phyloP scores from a whole-genome alignment of 2,888 invertebrate genomes.

The Polymixis lichenea region DNA sequence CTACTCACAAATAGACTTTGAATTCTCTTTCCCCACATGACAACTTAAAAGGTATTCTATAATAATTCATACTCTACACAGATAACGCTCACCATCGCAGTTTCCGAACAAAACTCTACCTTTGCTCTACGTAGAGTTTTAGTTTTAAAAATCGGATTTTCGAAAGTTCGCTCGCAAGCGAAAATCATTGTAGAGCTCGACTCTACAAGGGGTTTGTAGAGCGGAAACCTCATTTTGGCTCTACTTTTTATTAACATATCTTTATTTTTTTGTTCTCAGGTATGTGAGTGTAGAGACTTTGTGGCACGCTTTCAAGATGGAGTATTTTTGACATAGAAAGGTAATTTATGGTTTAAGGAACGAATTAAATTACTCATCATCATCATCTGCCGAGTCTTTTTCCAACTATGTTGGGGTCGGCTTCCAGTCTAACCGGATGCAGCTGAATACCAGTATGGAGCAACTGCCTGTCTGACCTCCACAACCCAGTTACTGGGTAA shows the following conservation, averaged over 20 bases:
- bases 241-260: constrained; percentile 52
- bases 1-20: background rate
- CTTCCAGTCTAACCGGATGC: too few species aligned
- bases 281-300: constrained; percentile 44
- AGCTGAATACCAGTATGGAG: too few species aligned
- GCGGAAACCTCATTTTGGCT: constrained; percentile 56
- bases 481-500: too few species aligned
- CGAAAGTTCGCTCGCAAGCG: constrained; percentile 39
- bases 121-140: constrained; percentile 36
- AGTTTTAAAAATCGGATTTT: constrained; percentile 54
- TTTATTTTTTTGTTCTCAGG: constrained; percentile 62
- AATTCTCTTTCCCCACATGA: background rate
- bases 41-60: background rate
- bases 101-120: constrained; percentile 46
- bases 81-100: constrained; percentile 14
- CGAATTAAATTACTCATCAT: background rate
- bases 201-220: constrained; percentile 53
- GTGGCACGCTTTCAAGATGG: constrained; percentile 5
- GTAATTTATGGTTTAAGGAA: constrained; percentile 26
- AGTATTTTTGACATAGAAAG: constrained; percentile 11
- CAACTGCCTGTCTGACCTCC: too few species aligned
- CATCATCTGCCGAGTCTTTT: too few species aligned
- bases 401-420: too few species aligned
- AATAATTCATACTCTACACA: constrained; percentile 9
- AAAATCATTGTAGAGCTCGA: constrained; percentile 38